phyloP scores from a whole-genome alignment of 1,140 invertebrate species.

The Aethina tumida region DNA sequence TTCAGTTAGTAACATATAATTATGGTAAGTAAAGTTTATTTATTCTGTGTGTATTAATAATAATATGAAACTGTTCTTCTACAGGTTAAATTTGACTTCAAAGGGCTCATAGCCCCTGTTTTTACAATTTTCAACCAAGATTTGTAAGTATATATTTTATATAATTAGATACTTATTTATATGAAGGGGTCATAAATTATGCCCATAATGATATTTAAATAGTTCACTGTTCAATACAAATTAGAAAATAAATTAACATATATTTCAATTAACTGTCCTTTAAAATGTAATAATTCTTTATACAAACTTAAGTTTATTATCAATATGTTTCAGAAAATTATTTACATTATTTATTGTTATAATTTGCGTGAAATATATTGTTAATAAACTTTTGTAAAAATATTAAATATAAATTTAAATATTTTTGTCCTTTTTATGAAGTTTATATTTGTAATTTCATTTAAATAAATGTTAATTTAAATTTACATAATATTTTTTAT shows the following conservation, averaged over 20 bases:
- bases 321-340: neutral
- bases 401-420: neutral
- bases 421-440: neutral
- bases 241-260: too few relatives aligned
- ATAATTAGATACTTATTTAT: constrained; percentile 1
- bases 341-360: constrained; percentile 1
- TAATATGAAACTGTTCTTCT: too few relatives aligned
- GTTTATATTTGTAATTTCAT: neutral
- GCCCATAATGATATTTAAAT: constrained; percentile 1
- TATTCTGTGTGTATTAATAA: too few relatives aligned
- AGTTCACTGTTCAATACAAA: neutral
- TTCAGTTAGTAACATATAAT: too few relatives aligned
- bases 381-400: neutral
- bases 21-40: too few relatives aligned
- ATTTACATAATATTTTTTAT: constrained; percentile 19
- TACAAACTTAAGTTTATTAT: neutral
- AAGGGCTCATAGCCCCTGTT: constrained; percentile 56
- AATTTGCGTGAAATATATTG: neutral
- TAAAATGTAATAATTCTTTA: neutral
- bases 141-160: constrained; percentile 33
- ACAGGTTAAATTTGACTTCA: constrained; percentile 31
- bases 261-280: neutral
- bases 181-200: constrained; percentile 9
- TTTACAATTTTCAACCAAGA: constrained; percentile 56
- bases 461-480: constrained; percentile 7